Percentiles rank a stretch among this genome's conserved stretches.
These are phyloP conservation scores for Eurois occulta DNA, from an alignment of 2,888 invertebrate species.

Conservation along the genomic window DNA sequence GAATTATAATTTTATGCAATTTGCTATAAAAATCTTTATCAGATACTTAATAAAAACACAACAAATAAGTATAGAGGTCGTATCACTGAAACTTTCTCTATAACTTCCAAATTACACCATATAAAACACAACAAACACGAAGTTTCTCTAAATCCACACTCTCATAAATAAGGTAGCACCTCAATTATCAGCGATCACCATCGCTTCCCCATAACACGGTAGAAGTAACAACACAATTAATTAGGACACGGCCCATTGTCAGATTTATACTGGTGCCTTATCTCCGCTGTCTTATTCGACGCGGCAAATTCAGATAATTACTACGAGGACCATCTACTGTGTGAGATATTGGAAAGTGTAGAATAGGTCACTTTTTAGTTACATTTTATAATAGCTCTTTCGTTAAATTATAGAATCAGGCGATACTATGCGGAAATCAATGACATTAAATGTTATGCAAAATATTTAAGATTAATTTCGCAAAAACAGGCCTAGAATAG, in stretches of 20 bases:
- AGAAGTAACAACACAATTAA: slow-evolving; percentile 77
- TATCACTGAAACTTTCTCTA: background rate
- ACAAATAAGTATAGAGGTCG: background rate
- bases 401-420: too few relatives aligned
- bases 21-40: background rate
- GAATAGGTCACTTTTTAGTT: slow-evolving; percentile 21
- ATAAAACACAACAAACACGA: slow-evolving; percentile 26
- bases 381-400: too few relatives aligned
- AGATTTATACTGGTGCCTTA: slow-evolving; percentile 74
- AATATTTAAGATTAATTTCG: too few relatives aligned
- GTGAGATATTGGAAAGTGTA: slow-evolving; percentile 27
- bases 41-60: background rate
- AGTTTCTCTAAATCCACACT: slow-evolving; percentile 33
- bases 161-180: slow-evolving; percentile 48
- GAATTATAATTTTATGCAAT: background rate
- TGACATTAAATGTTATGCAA: too few relatives aligned
- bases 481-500: too few relatives aligned
- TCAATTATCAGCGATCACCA: slow-evolving; percentile 65
- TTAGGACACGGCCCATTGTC: slow-evolving; percentile 76
- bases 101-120: slow-evolving; percentile 8
- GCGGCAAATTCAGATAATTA: slow-evolving; percentile 73
- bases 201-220: slow-evolving; percentile 71
- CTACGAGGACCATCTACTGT: slow-evolving; percentile 47
- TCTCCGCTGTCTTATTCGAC: slow-evolving; percentile 71
- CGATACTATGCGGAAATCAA: too few relatives aligned